Evolutionary conservation across 2,888 invertebrate species (phyloP).

Genomic region (Thereva unica): DNA sequence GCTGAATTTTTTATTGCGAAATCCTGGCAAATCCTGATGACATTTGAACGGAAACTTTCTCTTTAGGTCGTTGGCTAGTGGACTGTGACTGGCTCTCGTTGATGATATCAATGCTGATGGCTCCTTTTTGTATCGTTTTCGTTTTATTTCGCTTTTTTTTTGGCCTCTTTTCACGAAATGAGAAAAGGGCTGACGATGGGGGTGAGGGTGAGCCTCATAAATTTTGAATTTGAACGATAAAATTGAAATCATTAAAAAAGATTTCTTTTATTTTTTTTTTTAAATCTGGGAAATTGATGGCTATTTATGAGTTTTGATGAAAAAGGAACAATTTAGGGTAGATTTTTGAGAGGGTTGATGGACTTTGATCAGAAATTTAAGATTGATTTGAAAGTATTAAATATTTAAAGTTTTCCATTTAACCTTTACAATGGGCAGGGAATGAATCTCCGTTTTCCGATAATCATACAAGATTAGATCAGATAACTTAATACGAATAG

Average conservation of each 20-base stretch:
- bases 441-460: too few relatives aligned
- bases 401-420: too few relatives aligned
- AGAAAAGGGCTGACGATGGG: conserved; percentile 3
- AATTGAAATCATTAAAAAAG: conserved; percentile 33
- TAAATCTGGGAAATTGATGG: conserved; percentile 20
- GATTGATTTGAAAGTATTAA: too few relatives aligned
- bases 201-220: conserved; percentile 23
- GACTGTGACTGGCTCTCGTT: conserved; percentile 37
- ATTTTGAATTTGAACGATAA: conserved; percentile 33
- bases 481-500: too few relatives aligned
- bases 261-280: neutral
- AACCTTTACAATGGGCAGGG: too few relatives aligned
- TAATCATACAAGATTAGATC: too few relatives aligned
- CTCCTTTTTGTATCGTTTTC: conserved; percentile 27
- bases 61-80: conserved; percentile 39
- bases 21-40: conserved; percentile 36
- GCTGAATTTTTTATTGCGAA: conserved; percentile 39
- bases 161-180: conserved; percentile 13
- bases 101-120: conserved; percentile 36
- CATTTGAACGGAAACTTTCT: conserved; percentile 41
- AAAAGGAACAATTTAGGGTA: too few relatives aligned
- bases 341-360: too few relatives aligned
- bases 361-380: too few relatives aligned
- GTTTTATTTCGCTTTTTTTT: conserved; percentile 27
- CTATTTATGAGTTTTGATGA: conserved; percentile 14